These are phyloP conservation scores for Temnothorax ravouxi DNA, from an alignment of 2,888 invertebrate species.

Conservation along the genomic window DNA sequence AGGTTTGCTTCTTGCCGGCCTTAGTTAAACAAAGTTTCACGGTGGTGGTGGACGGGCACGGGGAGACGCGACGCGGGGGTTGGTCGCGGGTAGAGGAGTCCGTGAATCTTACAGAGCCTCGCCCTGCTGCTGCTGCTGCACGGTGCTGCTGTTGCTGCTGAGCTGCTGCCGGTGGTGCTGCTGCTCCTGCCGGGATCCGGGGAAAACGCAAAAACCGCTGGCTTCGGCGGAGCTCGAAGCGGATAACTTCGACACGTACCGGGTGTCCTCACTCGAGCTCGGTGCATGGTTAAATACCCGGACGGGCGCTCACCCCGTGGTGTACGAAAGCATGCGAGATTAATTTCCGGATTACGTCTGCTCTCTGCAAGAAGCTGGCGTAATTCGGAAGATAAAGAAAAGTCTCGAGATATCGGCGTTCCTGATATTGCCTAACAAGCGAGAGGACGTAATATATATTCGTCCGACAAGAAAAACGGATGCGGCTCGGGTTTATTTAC, in stretches of 20 bases:
- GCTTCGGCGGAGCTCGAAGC: constrained; percentile 81
- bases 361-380: not conserved
- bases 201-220: constrained; percentile 84
- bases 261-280: constrained; percentile 58
- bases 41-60: constrained; percentile 64
- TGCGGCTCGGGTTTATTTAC: constrained; percentile 24
- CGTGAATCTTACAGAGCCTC: constrained; percentile 60
- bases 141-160: constrained; percentile 6
- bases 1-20: constrained; percentile 85
- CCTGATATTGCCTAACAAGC: not conserved
- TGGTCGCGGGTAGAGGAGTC: constrained; percentile 52
- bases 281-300: constrained; percentile 26
- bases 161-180: constrained; percentile 43
- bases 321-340: not conserved
- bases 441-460: constrained; percentile 10
- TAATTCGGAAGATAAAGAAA: constrained; percentile 21
- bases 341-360: not conserved
- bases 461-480: constrained; percentile 2
- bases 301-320: not conserved
- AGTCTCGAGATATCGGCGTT: not conserved
- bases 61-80: constrained; percentile 54
- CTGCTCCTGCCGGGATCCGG: constrained; percentile 76
- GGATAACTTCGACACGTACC: constrained; percentile 76
- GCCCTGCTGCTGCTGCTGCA: constrained; percentile 56
- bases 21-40: constrained; percentile 86